A percentile compares a stretch with the other conserved stretches of the same genome.
Evolutionary conservation across 1,140 invertebrate genomes (phyloP).

Genomic region (Drosophila teissieri): DNA sequence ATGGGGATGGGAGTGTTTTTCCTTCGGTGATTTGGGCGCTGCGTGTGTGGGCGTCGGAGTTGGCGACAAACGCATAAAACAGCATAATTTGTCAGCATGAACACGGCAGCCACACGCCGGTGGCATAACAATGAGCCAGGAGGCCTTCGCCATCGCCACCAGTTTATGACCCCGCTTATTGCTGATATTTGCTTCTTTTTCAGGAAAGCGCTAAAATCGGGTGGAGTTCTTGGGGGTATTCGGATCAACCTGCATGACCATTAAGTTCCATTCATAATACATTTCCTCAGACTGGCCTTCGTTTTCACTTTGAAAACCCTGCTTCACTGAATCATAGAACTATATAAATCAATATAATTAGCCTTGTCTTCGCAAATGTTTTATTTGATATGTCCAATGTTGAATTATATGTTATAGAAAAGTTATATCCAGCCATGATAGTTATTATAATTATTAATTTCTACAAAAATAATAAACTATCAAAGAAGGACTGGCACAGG

Average conservation of each 20-base stretch:
- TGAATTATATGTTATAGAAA: too few relatives aligned
- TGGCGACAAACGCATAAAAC: constrained; percentile 79
- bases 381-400: too few relatives aligned
- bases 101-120: constrained; percentile 55
- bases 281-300: background rate
- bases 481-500: background rate
- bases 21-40: background rate
- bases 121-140: constrained; percentile 71
- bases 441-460: too few relatives aligned
- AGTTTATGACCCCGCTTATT: constrained; percentile 16
- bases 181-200: constrained; percentile 18
- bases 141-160: constrained; percentile 10
- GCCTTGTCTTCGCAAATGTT: too few relatives aligned
- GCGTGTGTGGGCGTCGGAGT: constrained; percentile 13
- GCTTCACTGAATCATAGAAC: background rate
- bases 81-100: constrained; percentile 81
- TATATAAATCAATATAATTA: too few relatives aligned
- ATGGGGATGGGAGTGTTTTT: constrained; percentile 14
- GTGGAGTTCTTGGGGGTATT: constrained; percentile 5
- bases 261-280: background rate
- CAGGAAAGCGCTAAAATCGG: background rate
- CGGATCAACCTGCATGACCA: background rate
- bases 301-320: background rate
- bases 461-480: too few relatives aligned
- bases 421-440: too few relatives aligned